These are phyloP conservation scores for Rutilus rutilus DNA, from an alignment of 2,113 vertebrate species.

Conservation along the genomic window DNA sequence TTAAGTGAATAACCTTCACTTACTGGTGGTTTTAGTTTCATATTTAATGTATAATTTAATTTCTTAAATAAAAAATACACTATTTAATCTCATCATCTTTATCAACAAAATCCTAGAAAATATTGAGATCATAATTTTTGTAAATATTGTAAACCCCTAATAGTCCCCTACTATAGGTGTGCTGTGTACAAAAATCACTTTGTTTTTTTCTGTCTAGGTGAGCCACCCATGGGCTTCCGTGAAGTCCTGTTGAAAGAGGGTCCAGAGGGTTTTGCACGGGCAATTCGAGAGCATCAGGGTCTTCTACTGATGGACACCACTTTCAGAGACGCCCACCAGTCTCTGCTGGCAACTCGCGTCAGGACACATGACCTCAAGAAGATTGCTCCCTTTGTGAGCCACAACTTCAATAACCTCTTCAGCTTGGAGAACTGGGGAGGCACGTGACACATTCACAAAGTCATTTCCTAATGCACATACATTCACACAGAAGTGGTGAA, in stretches of 20 bases:
- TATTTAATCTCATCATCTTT: not conserved
- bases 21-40: not conserved
- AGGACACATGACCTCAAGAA: slow-evolving; percentile 90
- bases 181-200: not conserved
- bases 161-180: not conserved
- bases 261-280: slow-evolving; percentile 85
- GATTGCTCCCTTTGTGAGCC: slow-evolving; percentile 88
- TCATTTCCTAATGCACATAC: slow-evolving; percentile 28
- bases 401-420: slow-evolving; percentile 87
- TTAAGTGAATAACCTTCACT: not conserved
- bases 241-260: slow-evolving; percentile 85
- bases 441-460: slow-evolving; percentile 59
- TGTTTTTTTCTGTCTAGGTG: slow-evolving; percentile 67
- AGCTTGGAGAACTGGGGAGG: slow-evolving; percentile 95
- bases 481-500: not conserved
- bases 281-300: slow-evolving; percentile 82
- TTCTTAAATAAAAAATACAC: not conserved
- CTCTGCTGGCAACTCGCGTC: slow-evolving; percentile 89
- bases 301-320: slow-evolving; percentile 93
- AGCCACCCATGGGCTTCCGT: slow-evolving; percentile 83
- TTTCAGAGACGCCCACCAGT: slow-evolving; percentile 93
- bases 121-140: not conserved
- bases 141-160: not conserved
- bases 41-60: not conserved
- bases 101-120: not conserved